Conservation (phyloP, 1,140 invertebrate species). For the Drosophila varians region DNA sequence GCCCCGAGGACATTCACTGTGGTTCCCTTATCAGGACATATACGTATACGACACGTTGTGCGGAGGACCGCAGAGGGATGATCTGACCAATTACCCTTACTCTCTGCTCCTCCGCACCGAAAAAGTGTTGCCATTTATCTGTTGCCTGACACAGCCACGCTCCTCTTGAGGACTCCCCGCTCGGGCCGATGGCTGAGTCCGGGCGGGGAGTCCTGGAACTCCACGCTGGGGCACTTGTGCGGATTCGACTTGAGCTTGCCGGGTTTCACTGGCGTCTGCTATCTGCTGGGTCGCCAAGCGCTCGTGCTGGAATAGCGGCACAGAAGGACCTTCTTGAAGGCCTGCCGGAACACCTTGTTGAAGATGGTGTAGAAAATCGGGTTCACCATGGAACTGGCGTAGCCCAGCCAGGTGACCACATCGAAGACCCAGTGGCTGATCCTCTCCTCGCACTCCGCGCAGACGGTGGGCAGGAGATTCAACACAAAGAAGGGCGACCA, state of each 20-base stretch:
- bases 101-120: neutral
- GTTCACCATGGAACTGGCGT: constrained; percentile 96
- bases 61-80: constrained; percentile 29
- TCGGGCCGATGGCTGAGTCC: constrained; percentile 4
- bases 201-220: constrained; percentile 50
- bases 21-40: constrained; percentile 1
- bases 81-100: neutral
- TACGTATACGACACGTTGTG: constrained; percentile 52
- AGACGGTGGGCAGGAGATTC: constrained; percentile 92
- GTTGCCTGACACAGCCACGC: constrained; percentile 23
- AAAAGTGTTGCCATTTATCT: constrained; percentile 26
- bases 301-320: constrained; percentile 88
- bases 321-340: constrained; percentile 94
- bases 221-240: constrained; percentile 62
- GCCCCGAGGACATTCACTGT: constrained; percentile 20
- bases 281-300: constrained; percentile 85
- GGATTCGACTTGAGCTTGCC: constrained; percentile 56
- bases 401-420: constrained; percentile 95
- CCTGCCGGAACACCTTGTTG: constrained; percentile 95
- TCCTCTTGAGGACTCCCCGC: constrained; percentile 39
- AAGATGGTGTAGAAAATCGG: constrained; percentile 98
- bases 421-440: constrained; percentile 92
- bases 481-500: constrained; percentile 97
- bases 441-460: constrained; percentile 89
- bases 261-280: constrained; percentile 67